Evolutionary conservation across 2,888 invertebrate genomes (phyloP).

Genomic region (Lamellibrachia columna): DNA sequence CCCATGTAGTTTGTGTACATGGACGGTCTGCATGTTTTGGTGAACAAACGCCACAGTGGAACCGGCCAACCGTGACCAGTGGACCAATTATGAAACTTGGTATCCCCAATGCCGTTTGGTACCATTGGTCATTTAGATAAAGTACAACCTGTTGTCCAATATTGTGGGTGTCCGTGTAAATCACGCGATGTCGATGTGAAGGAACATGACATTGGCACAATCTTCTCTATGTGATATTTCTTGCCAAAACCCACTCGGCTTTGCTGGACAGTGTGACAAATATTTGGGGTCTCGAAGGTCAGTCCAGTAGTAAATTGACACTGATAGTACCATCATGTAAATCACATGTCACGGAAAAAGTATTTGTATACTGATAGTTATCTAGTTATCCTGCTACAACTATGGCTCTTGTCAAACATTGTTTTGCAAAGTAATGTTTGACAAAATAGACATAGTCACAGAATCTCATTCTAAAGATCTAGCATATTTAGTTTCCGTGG

Average conservation of each 20-base stretch:
- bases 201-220: neutral
- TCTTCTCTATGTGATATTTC: neutral
- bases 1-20: neutral
- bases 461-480: neutral
- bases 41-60: neutral
- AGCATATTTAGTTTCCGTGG: neutral
- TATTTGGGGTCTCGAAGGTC: neutral
- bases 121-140: neutral
- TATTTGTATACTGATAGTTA: neutral
- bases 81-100: neutral
- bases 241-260: neutral
- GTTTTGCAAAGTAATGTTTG: too few relatives aligned
- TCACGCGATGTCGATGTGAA: neutral
- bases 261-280: neutral
- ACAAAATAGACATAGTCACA: neutral
- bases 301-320: neutral
- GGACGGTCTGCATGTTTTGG: neutral
- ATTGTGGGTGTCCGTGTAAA: neutral
- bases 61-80: too few relatives aligned
- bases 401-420: neutral
- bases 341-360: neutral
- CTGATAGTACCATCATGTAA: neutral
- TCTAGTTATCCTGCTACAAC: neutral
- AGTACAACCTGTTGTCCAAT: neutral
- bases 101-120: neutral